Evolutionary conservation across 2,113 vertebrate species (phyloP).

Genomic region (Cebidichthys violaceus): DNA sequence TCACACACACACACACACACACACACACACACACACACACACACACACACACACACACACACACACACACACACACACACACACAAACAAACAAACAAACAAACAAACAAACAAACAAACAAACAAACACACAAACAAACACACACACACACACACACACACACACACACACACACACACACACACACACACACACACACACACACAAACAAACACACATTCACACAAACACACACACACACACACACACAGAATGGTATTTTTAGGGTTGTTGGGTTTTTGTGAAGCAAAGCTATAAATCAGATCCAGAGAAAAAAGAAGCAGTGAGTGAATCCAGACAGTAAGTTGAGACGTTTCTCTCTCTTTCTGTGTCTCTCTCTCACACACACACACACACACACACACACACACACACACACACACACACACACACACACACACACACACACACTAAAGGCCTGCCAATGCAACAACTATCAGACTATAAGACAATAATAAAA

Average conservation of each 20-base stretch:
- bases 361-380: neutral
- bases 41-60: slow-evolving; percentile 20
- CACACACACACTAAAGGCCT: no score
- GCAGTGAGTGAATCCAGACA: slow-evolving; percentile 34
- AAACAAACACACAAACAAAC: slow-evolving; percentile 21
- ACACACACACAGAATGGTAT: slow-evolving; percentile 20
- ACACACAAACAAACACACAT: slow-evolving; percentile 3
- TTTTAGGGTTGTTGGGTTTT: slow-evolving; percentile 63
- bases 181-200: slow-evolving; percentile 21
- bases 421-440: neutral
- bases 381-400: slow-evolving; percentile 5
- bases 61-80: slow-evolving; percentile 11
- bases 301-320: slow-evolving; percentile 42
- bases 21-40: slow-evolving; percentile 25
- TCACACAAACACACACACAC: slow-evolving; percentile 2
- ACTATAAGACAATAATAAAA: no score
- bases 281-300: slow-evolving; percentile 62
- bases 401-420: slow-evolving; percentile 16
- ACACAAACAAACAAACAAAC: slow-evolving; percentile 1
- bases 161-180: slow-evolving; percentile 31
- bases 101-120: slow-evolving; percentile 29
- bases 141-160: slow-evolving; percentile 9
- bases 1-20: slow-evolving; percentile 23
- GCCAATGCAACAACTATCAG: no score
- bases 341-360: slow-evolving; percentile 24